Evolutionary conservation across 2,888 invertebrate genomes (phyloP).

Genomic region (Epiblema foenella): DNA sequence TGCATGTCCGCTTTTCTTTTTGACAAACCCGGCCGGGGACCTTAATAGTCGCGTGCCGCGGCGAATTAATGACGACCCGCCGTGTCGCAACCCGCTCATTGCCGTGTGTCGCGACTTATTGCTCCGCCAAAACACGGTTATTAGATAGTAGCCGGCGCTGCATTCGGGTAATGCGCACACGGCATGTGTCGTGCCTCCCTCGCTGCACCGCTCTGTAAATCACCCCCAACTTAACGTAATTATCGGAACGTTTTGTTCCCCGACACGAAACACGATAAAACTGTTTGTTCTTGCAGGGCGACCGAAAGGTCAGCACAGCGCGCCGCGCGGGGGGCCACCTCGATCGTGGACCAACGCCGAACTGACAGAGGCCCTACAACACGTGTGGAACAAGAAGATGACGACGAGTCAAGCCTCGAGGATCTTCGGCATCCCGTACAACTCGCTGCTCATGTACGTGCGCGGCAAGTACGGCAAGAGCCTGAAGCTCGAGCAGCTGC

Average conservation of each 20-base stretch:
- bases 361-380: slow-evolving; percentile 94
- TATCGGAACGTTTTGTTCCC: slow-evolving; percentile 66
- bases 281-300: slow-evolving; percentile 84
- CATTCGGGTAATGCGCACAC: slow-evolving; percentile 74
- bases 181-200: slow-evolving; percentile 76
- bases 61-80: slow-evolving; percentile 80
- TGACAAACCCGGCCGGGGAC: slow-evolving; percentile 68
- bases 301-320: slow-evolving; percentile 96
- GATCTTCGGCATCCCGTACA: slow-evolving; percentile 97
- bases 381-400: slow-evolving; percentile 98
- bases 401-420: slow-evolving; percentile 96
- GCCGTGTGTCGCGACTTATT: slow-evolving; percentile 67
- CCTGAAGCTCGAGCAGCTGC: slow-evolving; percentile 93
- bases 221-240: slow-evolving; percentile 69
- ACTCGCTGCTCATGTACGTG: slow-evolving; percentile 95
- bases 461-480: slow-evolving; percentile 97
- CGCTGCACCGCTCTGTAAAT: slow-evolving; percentile 72
- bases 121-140: slow-evolving; percentile 75
- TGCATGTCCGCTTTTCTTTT: slow-evolving; percentile 77
- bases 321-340: slow-evolving; percentile 95
- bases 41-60: slow-evolving; percentile 80
- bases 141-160: slow-evolving; percentile 72
- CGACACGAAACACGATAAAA: slow-evolving; percentile 55
- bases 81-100: slow-evolving; percentile 81
- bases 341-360: slow-evolving; percentile 97